phyloP scores from a whole-genome alignment of 2,113 vertebrate genomes.

The Channa argus region DNA sequence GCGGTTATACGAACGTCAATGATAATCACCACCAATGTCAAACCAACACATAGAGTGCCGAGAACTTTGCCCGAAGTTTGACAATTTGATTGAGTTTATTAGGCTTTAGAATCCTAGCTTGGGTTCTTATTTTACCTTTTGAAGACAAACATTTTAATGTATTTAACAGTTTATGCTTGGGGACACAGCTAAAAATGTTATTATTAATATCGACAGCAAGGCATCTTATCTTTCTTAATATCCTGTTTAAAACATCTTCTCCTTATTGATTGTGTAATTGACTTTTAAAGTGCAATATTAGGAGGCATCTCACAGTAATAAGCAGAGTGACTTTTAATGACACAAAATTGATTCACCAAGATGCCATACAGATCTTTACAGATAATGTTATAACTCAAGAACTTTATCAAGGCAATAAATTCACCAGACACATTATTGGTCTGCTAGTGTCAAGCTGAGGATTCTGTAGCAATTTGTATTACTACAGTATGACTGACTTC shows the following conservation, averaged over 20 bases:
- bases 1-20: slow-evolving; percentile 35
- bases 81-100: neutral
- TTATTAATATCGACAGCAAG: slow-evolving; percentile 62
- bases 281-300: slow-evolving; percentile 76
- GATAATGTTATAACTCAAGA: slow-evolving; percentile 53
- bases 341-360: slow-evolving; percentile 66
- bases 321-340: slow-evolving; percentile 72
- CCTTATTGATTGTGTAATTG: slow-evolving; percentile 71
- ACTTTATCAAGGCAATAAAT: slow-evolving; percentile 52
- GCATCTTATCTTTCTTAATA: slow-evolving; percentile 74
- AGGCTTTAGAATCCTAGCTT: slow-evolving; percentile 8
- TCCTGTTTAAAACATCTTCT: slow-evolving; percentile 72
- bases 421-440: slow-evolving; percentile 43
- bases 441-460: slow-evolving; percentile 8
- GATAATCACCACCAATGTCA: slow-evolving; percentile 32
- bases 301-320: slow-evolving; percentile 52
- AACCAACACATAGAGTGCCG: slow-evolving; percentile 15
- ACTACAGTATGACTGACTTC: slow-evolving; percentile 13
- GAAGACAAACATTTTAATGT: slow-evolving; percentile 6
- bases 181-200: slow-evolving; percentile 47
- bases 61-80: slow-evolving; percentile 5
- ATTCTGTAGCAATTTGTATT: slow-evolving; percentile 32
- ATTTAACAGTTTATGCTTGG: slow-evolving; percentile 24
- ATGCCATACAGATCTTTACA: slow-evolving; percentile 47
- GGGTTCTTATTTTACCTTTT: slow-evolving; percentile 8